Evolutionary conservation across 2,888 invertebrate species (phyloP).

Genomic region (Tipula lateralis): DNA sequence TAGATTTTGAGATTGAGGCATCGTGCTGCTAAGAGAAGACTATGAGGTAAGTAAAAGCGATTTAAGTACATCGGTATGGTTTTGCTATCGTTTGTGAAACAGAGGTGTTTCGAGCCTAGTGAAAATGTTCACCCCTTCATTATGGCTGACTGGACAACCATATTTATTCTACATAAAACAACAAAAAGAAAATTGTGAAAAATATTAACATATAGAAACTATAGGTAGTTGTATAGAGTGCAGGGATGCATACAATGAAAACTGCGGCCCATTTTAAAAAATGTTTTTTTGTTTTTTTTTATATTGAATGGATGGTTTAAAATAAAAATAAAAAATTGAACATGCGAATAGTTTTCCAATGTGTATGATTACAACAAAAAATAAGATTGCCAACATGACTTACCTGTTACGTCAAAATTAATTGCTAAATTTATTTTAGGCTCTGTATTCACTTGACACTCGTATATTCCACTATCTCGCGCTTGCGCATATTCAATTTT

Average conservation of each 20-base stretch:
- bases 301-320: neutral
- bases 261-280: neutral
- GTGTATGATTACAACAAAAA: neutral
- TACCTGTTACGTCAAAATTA: constrained; percentile 75
- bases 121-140: too few relatives aligned
- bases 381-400: constrained; percentile 36
- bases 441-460: constrained; percentile 86
- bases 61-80: too few relatives aligned
- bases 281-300: neutral
- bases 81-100: too few relatives aligned
- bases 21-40: too few relatives aligned
- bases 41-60: too few relatives aligned
- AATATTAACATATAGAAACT: neutral
- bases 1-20: too few relatives aligned
- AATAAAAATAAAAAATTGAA: neutral
- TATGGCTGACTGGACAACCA: neutral
- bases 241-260: neutral
- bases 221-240: neutral
- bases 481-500: constrained; percentile 79
- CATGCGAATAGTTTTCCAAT: neutral
- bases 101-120: too few relatives aligned
- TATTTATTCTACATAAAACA: neutral
- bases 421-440: constrained; percentile 85
- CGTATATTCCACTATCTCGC: constrained; percentile 78
- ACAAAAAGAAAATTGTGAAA: neutral